These are phyloP conservation scores for Agrilus cyanescens DNA, from an alignment of 2,888 invertebrate genomes.

Conservation along the genomic window DNA sequence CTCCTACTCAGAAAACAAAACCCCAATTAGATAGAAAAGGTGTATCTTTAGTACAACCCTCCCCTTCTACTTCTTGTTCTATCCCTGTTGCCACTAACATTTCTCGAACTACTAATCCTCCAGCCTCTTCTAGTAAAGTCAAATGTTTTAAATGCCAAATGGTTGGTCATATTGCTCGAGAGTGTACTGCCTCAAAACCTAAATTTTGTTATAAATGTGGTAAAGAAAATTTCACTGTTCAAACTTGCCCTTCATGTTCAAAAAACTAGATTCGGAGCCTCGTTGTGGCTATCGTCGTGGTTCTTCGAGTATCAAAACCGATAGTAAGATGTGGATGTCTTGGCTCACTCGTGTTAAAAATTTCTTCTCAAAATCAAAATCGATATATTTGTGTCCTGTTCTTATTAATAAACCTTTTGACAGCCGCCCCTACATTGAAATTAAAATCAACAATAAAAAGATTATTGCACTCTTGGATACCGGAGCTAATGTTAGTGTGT, in stretches of 20 bases:
- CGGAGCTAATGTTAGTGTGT: no score
- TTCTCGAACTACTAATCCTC: no score
- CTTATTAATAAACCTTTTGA: background rate
- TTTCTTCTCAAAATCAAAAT: background rate
- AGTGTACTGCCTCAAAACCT: background rate
- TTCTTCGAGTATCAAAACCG: background rate
- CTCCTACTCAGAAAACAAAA: no score
- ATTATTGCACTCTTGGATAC: no score
- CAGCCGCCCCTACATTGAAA: no score
- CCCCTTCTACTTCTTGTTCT: no score
- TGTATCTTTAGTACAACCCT: no score
- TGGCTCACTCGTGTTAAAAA: background rate
- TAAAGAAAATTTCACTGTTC: conserved; percentile 4
- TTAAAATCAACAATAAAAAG: no score
- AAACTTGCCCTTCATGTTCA: conserved; percentile 8
- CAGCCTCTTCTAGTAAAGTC: no score
- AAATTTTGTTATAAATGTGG: conserved; percentile 13
- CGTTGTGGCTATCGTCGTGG: background rate
- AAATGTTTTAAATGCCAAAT: no score
- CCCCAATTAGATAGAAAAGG: no score
- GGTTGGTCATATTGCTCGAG: no score
- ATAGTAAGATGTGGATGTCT: background rate
- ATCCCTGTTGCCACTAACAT: background rate
- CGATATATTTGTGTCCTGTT: background rate
- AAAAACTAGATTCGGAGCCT: conserved; percentile 1